Base-by-base conservation (phyloP, 2,888 invertebrate species). In the Ligdia adustata region DNA sequence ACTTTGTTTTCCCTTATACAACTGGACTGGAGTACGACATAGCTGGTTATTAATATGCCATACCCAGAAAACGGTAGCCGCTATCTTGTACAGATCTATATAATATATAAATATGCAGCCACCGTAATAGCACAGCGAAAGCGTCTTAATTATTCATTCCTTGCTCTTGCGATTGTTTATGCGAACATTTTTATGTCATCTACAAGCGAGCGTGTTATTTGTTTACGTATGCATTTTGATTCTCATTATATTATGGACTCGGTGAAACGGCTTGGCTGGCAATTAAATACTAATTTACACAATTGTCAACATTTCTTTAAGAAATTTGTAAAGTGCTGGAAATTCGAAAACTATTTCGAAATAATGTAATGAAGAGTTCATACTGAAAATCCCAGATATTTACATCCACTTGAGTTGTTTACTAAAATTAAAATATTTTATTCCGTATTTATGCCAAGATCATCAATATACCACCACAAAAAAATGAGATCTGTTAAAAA, bases 131-230 rank as follows among this genome's bases (percentile, higher is more conserved):
- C 49, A 24, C 28, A 55, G 81, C 79, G 72, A 75, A 72, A 75
- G 73, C 72, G 58, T 67, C 62, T 62, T 59, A 58, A 59, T 66
- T 66, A 62, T 71, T 68, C 39, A 62, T 68, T 55, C 61, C 62
- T 60, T 70, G 80, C 82, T 69, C 52, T n/a, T 65, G 84, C 83
- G 77, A 81, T 69, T 80, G 71, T 65, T 61, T 59, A 57, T 60
- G 74, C 73, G 68, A 69, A 55, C 51, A 56, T 51, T 52, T 50
- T 37, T 51, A 45, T 42, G 56, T 55, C 52, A 50, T 29, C 33
- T n/a, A 39, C 44, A 31, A 41, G 34, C 46, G 38, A 49, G 33
- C 20, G 32, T 27, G 9, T 32, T 26, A 38, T 27, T 31, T 49
- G 33, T 43, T 49, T 28, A 31, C 47, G 22, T 24, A 33, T 52